Evolutionary conservation across 23 tunicate species (phyloP), one percentile per base, ranked within the genome.

Genomic region (Pegea sp.): DNA sequence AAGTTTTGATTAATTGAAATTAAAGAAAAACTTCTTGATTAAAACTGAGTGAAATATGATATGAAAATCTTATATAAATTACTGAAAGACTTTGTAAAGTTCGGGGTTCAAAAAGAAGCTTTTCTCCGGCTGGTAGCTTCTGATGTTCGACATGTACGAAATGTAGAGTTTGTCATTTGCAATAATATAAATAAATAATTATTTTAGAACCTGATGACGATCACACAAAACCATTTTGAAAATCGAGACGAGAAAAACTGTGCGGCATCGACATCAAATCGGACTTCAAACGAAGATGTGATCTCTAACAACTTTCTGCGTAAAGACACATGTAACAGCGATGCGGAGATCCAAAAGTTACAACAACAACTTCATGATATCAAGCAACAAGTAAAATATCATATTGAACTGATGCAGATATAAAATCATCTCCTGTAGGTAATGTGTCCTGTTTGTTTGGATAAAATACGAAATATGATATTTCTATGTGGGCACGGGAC

Each of bases 401-500:
- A n/a, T n/a, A n/a, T n/a, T n/a, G 16, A 38, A 38, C 16, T 8
- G 16, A 16, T 38, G 16, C 46, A 38, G 13, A 8, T 38, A 8
- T 38, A 8, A 3, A 3, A 27, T 66, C 19, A 6, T 20, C 3
- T 28, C 27, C 65, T 71, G 16, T 48, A 77, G 81, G 90, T 77
- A 27, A 71, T 76, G 57, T 89, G 98, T 59, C 80, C 81, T 3
- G 89, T 89, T 34, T 89, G 98, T 38, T 53, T 89, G 81, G 98
- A 89, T 57, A 66, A 79, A 2, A 70, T 77, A 24, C 77, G 67
- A 48, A 89, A 89, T 66, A 76, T 87, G 70, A 72, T 89, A 26
- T 89, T 89, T 33, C 71, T 89, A 1, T 89, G 98, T 52, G 98
- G 98, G 16, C 98, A 89, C 49, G 98, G 98, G 0, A 66, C 81